Percentiles rank a stretch among this genome's conserved stretches.
Evolutionary conservation across 2,888 invertebrate species (phyloP).

Genomic region (Thumatha senex): DNA sequence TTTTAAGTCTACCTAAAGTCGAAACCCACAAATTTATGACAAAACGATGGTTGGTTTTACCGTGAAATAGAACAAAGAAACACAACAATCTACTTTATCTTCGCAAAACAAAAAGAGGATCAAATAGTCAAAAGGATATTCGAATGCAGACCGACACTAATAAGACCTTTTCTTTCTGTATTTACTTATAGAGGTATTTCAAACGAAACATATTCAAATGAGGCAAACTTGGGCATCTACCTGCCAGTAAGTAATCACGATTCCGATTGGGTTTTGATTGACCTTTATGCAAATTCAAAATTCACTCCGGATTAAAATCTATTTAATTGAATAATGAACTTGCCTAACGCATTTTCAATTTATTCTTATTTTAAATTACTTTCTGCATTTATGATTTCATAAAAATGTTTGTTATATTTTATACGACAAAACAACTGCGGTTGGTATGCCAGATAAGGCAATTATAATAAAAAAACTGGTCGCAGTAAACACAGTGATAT

Average conservation of each 20-base stretch:
- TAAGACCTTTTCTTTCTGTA: slow-evolving; percentile 35
- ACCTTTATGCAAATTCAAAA: slow-evolving; percentile 72
- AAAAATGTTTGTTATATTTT: slow-evolving; percentile 2
- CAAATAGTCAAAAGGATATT: slow-evolving; percentile 38
- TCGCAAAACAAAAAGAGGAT: slow-evolving; percentile 30
- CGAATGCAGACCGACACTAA: slow-evolving; percentile 39
- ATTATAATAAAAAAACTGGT: slow-evolving; percentile 10
- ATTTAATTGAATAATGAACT: slow-evolving; percentile 73
- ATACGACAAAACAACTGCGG: background rate
- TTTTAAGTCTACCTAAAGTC: background rate
- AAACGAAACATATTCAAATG: slow-evolving; percentile 60
- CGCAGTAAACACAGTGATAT: slow-evolving; percentile 8
- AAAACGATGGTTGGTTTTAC: slow-evolving; percentile 9
- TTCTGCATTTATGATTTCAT: slow-evolving; percentile 11
- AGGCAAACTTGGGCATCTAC: slow-evolving; percentile 25
- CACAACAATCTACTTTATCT: slow-evolving; percentile 39
- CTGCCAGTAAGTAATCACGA: slow-evolving; percentile 58
- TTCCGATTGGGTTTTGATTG: slow-evolving; percentile 62
- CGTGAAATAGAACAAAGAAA: slow-evolving; percentile 32
- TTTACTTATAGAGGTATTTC: slow-evolving; percentile 33
- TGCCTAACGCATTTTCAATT: slow-evolving; percentile 50
- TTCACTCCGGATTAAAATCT: slow-evolving; percentile 50
- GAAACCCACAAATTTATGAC: slow-evolving; percentile 13
- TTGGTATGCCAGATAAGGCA: slow-evolving; percentile 6
- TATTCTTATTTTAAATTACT: slow-evolving; percentile 37